A percentile compares a stretch with the other conserved stretches of the same genome.
Evolutionary conservation across 2,888 invertebrate genomes (phyloP).

Genomic region (Dolomedes plantarius): DNA sequence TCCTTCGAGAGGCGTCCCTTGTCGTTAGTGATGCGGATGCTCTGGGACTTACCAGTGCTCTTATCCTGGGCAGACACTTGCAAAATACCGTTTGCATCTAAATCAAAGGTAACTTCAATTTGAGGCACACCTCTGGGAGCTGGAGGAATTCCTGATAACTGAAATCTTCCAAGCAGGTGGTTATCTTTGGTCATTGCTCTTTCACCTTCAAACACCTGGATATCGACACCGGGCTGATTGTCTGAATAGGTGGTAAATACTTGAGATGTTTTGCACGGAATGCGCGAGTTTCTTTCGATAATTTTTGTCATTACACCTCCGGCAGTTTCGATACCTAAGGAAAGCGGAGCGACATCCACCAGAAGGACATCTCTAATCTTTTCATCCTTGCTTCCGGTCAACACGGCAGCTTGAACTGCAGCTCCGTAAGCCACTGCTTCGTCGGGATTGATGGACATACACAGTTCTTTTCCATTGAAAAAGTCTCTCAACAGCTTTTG

Average conservation of each 20-base stretch:
- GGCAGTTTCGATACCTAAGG: constrained; percentile 81
- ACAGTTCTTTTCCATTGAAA: constrained; percentile 85
- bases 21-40: no score
- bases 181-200: constrained; percentile 93
- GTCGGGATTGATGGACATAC: constrained; percentile 86
- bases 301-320: constrained; percentile 86
- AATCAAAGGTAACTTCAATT: no score
- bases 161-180: constrained; percentile 81
- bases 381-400: constrained; percentile 76
- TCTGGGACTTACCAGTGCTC: no score
- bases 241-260: constrained; percentile 94
- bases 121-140: no score
- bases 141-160: constrained; percentile 85
- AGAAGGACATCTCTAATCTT: constrained; percentile 86
- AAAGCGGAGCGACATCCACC: constrained; percentile 85
- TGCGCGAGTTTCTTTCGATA: no score
- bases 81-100: no score
- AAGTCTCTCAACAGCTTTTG: constrained; percentile 85
- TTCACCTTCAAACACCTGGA: constrained; percentile 87
- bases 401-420: constrained; percentile 84
- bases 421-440: constrained; percentile 90
- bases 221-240: constrained; percentile 92
- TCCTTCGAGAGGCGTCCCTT: no score
- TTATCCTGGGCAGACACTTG: no score
- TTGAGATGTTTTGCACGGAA: constrained; percentile 85